phyloP scores from a whole-genome alignment of 2,797 vertebrate species.

The Nyctalus aviator region DNA sequence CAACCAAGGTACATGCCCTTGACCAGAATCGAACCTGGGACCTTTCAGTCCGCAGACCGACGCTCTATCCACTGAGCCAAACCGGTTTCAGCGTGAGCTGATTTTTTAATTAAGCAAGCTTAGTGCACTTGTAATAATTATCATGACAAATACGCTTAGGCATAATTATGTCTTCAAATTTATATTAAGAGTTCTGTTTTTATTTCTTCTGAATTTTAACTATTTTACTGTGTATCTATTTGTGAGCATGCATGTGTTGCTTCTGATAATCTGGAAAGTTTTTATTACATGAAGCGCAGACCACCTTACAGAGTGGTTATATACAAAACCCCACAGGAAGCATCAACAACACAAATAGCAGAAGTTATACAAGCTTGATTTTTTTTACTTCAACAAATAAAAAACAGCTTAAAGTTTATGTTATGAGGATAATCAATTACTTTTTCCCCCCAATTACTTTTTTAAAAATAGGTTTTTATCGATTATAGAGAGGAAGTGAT shows the following conservation, averaged over 20 bases:
- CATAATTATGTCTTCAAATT: not conserved
- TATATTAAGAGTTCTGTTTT: not conserved
- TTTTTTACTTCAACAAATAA: not conserved
- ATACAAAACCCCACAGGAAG: not conserved
- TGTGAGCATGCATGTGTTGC: not conserved
- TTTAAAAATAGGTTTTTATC: too few species aligned
- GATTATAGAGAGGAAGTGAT: too few species aligned
- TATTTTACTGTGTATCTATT: not conserved
- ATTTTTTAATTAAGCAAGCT: slow-evolving; percentile 13
- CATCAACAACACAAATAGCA: not conserved
- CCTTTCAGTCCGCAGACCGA: too few species aligned
- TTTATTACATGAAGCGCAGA: not conserved
- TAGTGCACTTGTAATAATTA: not conserved
- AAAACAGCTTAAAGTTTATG: not conserved
- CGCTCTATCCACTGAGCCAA: too few species aligned
- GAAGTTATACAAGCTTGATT: not conserved
- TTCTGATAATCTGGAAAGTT: not conserved
- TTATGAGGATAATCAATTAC: not conserved
- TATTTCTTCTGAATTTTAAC: not conserved
- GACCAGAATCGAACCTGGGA: too few species aligned
- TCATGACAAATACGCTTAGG: not conserved
- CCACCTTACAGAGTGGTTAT: not conserved
- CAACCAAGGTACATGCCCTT: too few species aligned
- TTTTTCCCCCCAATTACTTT: too few species aligned
- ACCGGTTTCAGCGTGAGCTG: not conserved